Base-by-base conservation (phyloP, 1,140 invertebrate species). In the Mactra quadrangularis region DNA sequence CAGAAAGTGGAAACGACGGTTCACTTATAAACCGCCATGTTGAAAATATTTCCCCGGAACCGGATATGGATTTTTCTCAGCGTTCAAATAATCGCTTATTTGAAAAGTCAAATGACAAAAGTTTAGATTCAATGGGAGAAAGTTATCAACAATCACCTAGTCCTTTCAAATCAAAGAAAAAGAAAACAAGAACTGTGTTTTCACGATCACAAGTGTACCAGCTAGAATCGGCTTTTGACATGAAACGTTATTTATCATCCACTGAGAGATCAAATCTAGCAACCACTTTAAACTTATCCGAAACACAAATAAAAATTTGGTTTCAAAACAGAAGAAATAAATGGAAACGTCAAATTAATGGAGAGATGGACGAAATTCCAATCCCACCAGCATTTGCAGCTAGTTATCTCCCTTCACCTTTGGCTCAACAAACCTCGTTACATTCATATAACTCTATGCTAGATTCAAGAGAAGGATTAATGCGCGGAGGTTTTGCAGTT, bases 161-260 rank as follows among this genome's bases (percentile, higher is more conserved):
- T 60, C 55, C 66, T 13, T 33, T 82, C 17, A 82, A 82, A 52
- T 15, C 50, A 1, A 82, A 82, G 78, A 82, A 71, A 52, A 82
- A 82, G 78, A 82, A 82, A 83, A 98, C 98, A 0, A 94, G 98
- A 79, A 99, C 98, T 0, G 98, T 98, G 1, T 99, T 99, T 93
- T 99, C 98, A 0, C 99, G 99, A 94, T 98, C 99, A 90, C 95
- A 99, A 92, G 93, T 99, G 70, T 98, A 99, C 1, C 97, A 98
- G 0, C 93, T 99, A 88, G 98, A 99, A 94, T 99, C 99, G 93
- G 99, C 99, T 93, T 99, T 99, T 94, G 99, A 99, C 93, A 98
- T 97, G 0, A 99, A 98, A 0, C 84, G 98, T 87, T 99, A 99
- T 93, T 94, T 99, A 50, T 99, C 97, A 4, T 98, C 99, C 1